Percentiles rank a stretch among this genome's conserved stretches.
These are phyloP conservation scores for Schizaphis graminum DNA, from an alignment of 2,888 invertebrate species.

Conservation along the genomic window DNA sequence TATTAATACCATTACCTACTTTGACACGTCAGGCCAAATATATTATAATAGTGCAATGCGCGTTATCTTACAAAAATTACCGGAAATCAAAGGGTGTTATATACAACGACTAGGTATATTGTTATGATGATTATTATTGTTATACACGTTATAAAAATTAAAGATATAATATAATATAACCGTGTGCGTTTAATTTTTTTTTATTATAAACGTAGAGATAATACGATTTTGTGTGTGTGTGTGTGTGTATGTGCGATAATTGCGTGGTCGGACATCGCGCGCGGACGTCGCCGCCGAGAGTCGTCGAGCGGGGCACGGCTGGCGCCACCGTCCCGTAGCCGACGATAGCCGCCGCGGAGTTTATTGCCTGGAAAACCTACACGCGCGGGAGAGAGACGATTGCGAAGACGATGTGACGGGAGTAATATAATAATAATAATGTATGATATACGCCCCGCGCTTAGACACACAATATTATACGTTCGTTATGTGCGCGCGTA, in stretches of 20 bases:
- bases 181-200: neutral
- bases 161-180: neutral
- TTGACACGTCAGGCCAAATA: no score
- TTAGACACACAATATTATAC: neutral
- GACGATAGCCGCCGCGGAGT: slow-evolving; percentile 32
- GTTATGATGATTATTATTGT: neutral
- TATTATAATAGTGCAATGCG: no score
- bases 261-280: slow-evolving; percentile 46
- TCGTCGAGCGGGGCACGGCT: slow-evolving; percentile 34
- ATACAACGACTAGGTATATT: no score
- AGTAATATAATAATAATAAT: neutral
- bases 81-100: no score
- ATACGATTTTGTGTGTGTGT: neutral
- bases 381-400: neutral
- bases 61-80: no score
- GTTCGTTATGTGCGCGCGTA: neutral
- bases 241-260: neutral
- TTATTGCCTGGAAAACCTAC: slow-evolving; percentile 62
- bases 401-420: neutral
- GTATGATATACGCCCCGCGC: slow-evolving; percentile 15
- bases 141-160: no score
- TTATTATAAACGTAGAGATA: neutral
- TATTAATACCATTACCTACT: no score
- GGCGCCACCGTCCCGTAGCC: slow-evolving; percentile 51
- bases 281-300: neutral